phyloP scores from a whole-genome alignment of 2,113 vertebrate genomes.

The Ctenodactylus gundi region DNA sequence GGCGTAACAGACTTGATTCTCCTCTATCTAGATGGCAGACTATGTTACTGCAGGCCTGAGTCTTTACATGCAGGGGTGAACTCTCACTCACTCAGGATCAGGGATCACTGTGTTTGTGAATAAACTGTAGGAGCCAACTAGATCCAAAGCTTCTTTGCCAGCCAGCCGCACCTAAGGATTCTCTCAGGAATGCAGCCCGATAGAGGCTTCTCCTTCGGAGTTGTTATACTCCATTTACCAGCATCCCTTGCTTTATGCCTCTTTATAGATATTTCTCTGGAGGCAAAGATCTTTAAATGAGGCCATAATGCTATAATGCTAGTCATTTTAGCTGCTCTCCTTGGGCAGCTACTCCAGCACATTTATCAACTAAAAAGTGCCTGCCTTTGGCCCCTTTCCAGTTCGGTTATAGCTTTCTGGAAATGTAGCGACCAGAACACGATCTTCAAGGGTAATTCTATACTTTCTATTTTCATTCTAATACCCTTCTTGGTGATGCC shows the following conservation, averaged over 20 bases:
- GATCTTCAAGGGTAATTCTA: constrained; percentile 65
- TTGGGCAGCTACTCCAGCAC: background rate
- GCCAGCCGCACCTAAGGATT: background rate
- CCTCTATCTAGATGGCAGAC: background rate
- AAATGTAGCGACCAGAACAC: constrained; percentile 52
- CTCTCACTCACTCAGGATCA: background rate
- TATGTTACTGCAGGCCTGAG: background rate
- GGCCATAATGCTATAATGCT: background rate
- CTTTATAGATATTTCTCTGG: background rate
- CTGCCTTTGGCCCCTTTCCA: background rate
- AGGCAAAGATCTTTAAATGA: constrained; percentile 7
- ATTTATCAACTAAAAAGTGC: constrained; percentile 13
- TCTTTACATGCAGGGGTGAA: background rate
- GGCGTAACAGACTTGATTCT: background rate
- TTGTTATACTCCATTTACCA: background rate
- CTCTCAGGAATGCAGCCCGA: background rate
- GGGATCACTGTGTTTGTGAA: background rate
- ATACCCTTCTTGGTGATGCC: constrained; percentile 48
- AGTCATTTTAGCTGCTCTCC: background rate
- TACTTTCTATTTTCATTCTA: constrained; percentile 74
- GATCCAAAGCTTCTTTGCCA: background rate
- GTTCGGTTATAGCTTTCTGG: constrained; percentile 54
- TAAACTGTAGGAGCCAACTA: background rate
- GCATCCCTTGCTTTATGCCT: background rate
- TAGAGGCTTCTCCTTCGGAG: background rate